Conservation (phyloP, 2,797 vertebrate genomes). For the Melanotaenia pygmaea region DNA sequence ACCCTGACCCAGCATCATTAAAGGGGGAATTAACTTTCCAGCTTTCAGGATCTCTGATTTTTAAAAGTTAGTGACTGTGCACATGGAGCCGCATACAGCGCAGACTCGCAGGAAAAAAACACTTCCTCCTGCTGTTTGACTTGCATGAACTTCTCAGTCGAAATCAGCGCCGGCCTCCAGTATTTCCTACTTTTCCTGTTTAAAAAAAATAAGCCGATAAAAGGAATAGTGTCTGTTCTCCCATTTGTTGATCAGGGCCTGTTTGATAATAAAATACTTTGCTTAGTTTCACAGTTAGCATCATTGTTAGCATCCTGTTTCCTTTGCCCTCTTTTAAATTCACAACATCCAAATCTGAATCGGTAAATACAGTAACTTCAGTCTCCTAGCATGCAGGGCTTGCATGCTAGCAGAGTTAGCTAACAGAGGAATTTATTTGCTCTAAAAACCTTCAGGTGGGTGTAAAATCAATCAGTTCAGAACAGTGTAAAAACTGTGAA, state of each 20-base stretch:
- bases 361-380: constrained; percentile 8
- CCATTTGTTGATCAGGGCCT: constrained; percentile 49
- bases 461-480: neutral
- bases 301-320: constrained; percentile 23
- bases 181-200: constrained; percentile 36
- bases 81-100: constrained; percentile 9
- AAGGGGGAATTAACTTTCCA: too few species aligned
- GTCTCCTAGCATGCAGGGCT: constrained; percentile 3
- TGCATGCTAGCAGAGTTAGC: neutral
- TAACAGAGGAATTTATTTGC: neutral
- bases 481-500: neutral
- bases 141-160: neutral
- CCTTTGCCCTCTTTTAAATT: constrained; percentile 21
- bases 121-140: neutral
- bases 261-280: constrained; percentile 15
- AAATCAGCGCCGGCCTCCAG: constrained; percentile 11
- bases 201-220: constrained; percentile 17
- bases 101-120: too few species aligned
- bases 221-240: constrained; percentile 47
- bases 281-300: too few species aligned
- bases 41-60: neutral
- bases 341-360: constrained; percentile 18
- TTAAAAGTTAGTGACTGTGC: constrained; percentile 44
- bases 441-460: constrained; percentile 23
- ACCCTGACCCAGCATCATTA: too few species aligned